Conservation (phyloP, 2,888 invertebrate species). For the Drosophila pseudotakahashii region DNA sequence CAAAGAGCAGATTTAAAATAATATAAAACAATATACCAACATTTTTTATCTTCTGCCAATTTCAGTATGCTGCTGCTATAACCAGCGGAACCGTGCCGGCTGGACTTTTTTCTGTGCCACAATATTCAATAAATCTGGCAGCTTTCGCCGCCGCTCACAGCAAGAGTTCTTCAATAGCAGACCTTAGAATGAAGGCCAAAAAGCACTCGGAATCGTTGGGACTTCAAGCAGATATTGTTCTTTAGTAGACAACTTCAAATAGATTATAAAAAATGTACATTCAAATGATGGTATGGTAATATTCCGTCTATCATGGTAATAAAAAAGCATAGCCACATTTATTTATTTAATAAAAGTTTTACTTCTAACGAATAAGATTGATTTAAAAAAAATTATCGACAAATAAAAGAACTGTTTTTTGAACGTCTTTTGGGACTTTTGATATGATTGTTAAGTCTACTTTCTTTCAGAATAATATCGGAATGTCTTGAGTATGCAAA, state of each 20-base stretch:
- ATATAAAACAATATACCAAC: too few relatives aligned
- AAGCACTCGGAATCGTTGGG: conserved; percentile 95
- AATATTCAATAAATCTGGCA: conserved; percentile 90
- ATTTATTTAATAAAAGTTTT: conserved; percentile 38
- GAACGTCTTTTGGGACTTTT: conserved; percentile 7
- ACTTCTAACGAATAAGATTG: conserved; percentile 35
- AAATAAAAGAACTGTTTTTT: conserved; percentile 41
- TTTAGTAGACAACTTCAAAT: conserved; percentile 48
- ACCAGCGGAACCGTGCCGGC: conserved; percentile 85
- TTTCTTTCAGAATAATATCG: not conserved
- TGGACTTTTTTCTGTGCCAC: conserved; percentile 87
- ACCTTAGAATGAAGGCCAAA: conserved; percentile 95
- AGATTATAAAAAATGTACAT: conserved; percentile 32
- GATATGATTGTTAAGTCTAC: not conserved
- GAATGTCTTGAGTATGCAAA: not conserved
- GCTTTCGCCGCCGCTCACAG: conserved; percentile 92
- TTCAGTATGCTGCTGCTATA: conserved; percentile 87
- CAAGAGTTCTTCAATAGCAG: conserved; percentile 96
- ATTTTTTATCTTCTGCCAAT: not conserved
- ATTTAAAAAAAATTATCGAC: conserved; percentile 34
- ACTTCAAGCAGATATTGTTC: conserved; percentile 75
- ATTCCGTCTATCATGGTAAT: conserved; percentile 12
- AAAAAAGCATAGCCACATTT: conserved; percentile 33
- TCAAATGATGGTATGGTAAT: conserved; percentile 18
- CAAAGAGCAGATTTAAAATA: too few relatives aligned